These are phyloP conservation scores for Eucriotettix oculatus DNA, from an alignment of 2,888 invertebrate genomes.

Conservation along the genomic window DNA sequence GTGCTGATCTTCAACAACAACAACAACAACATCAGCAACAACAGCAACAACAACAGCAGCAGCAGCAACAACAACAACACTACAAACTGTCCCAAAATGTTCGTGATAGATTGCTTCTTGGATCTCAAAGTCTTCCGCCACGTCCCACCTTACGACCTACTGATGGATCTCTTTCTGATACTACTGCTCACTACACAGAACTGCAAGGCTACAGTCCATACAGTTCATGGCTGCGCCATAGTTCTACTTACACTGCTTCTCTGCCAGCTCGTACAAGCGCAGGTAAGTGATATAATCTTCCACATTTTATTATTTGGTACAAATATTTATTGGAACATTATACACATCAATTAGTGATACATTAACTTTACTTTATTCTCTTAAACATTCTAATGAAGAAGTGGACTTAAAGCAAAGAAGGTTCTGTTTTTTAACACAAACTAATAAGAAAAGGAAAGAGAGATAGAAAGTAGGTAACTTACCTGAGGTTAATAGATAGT, in stretches of 20 bases:
- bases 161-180: conserved; percentile 65
- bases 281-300: conserved; percentile 14
- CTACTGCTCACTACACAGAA: conserved; percentile 58
- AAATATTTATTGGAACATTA: too few species aligned
- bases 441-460: too few species aligned
- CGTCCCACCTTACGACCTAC: conserved; percentile 11
- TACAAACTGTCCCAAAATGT: conserved; percentile 77
- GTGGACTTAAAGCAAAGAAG: too few species aligned
- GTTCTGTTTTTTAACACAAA: too few species aligned
- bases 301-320: too few species aligned
- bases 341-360: too few species aligned
- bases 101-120: conserved; percentile 62
- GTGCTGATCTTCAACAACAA: conserved; percentile 41
- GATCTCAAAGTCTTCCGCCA: conserved; percentile 54
- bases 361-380: too few species aligned
- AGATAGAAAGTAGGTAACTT: too few species aligned
- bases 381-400: too few species aligned
- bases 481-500: too few species aligned
- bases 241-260: conserved; percentile 33
- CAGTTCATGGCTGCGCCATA: conserved; percentile 74
- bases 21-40: conserved; percentile 8
- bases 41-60: neutral
- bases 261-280: conserved; percentile 19
- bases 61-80: conserved; percentile 20
- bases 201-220: conserved; percentile 46